Conservation (phyloP, 2,888 invertebrate genomes). For the Branchipolynoe longqiensis region DNA sequence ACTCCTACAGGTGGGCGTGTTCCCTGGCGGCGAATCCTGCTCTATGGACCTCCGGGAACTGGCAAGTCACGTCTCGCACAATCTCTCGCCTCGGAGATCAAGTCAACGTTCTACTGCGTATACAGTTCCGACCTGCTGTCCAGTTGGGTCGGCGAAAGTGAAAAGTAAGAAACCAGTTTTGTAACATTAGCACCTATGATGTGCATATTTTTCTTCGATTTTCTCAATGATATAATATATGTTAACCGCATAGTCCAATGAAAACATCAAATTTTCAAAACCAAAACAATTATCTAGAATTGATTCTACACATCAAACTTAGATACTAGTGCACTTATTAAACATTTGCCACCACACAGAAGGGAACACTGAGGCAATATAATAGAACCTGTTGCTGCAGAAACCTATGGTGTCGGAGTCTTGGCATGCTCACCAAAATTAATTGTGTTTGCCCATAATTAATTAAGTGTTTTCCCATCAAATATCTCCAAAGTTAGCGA, state of each 20-base stretch:
- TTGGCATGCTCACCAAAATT: no score
- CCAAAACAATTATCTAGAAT: no score
- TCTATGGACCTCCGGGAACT: slow-evolving; percentile 83
- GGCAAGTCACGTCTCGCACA: slow-evolving; percentile 81
- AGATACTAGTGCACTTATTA: not conserved
- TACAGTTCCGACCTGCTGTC: slow-evolving; percentile 84
- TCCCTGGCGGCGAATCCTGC: slow-evolving; percentile 75
- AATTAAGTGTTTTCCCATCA: no score
- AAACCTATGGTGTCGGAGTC: no score
- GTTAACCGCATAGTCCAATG: slow-evolving; percentile 51
- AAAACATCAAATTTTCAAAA: not conserved
- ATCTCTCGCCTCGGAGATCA: slow-evolving; percentile 83
- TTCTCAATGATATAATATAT: no score
- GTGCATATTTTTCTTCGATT: not conserved
- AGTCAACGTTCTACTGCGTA: slow-evolving; percentile 83
- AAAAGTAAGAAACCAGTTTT: slow-evolving; percentile 83
- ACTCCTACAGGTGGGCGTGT: slow-evolving; percentile 72
- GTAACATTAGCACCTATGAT: slow-evolving; percentile 6
- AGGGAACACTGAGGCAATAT: no score
- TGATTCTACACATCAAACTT: no score
- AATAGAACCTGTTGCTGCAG: no score
- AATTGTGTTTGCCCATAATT: not conserved
- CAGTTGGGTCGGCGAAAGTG: slow-evolving; percentile 84
- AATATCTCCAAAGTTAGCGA: no score
- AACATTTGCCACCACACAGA: not conserved